These are phyloP conservation scores for Dendroctonus ponderosae DNA, from an alignment of 1,140 invertebrate genomes.

Conservation along the genomic window DNA sequence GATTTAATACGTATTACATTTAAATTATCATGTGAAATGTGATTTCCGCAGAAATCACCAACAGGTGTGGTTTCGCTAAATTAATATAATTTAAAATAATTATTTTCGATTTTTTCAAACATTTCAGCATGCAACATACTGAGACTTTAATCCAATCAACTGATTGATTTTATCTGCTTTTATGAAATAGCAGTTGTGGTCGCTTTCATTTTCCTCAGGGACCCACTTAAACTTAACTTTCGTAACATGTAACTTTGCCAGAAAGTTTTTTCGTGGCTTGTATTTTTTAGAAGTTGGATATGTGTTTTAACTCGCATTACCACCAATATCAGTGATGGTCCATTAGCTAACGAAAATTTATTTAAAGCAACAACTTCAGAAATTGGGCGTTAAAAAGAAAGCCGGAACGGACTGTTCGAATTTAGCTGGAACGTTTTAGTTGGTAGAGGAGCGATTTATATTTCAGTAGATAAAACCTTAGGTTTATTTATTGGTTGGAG, in stretches of 20 bases:
- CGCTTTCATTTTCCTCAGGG: too few species aligned
- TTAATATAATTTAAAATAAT: too few species aligned
- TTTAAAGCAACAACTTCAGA: conserved; percentile 25
- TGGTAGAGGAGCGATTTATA: conserved; percentile 15
- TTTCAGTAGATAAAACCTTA: conserved; percentile 21
- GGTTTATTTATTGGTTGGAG: conserved; percentile 20
- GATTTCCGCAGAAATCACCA: too few species aligned
- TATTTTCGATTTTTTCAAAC: too few species aligned
- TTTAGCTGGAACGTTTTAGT: conserved; percentile 17
- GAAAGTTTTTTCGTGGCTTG: conserved; percentile 9
- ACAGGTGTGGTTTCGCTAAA: too few species aligned
- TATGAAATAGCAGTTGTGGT: too few species aligned
- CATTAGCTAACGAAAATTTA: conserved; percentile 25
- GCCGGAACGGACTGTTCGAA: conserved; percentile 16
- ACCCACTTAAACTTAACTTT: conserved; percentile 13
- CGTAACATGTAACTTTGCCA: conserved; percentile 9
- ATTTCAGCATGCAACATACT: too few species aligned
- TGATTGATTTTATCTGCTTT: too few species aligned
- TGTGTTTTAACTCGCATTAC: conserved; percentile 28
- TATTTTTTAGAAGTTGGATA: conserved; percentile 18
- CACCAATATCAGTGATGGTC: conserved; percentile 25
- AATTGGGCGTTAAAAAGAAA: conserved; percentile 17
- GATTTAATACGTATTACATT: too few species aligned
- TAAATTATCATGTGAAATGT: too few species aligned
- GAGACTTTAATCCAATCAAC: too few species aligned